Percentiles rank a stretch among this genome's conserved stretches.
Conservation (phyloP, 2,888 invertebrate genomes). For the Eumerus sabulonum region DNA sequence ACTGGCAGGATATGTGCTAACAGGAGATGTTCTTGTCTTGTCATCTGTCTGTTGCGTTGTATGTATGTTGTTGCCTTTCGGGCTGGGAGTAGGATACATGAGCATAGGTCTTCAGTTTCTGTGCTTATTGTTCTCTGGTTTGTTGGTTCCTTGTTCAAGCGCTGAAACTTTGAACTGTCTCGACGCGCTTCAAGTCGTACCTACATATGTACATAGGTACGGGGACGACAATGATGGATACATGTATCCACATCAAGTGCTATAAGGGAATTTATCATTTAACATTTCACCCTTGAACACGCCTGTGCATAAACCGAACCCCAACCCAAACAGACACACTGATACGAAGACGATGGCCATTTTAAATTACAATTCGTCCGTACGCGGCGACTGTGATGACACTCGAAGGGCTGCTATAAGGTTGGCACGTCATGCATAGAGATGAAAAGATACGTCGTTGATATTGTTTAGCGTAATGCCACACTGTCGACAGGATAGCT, state of each 20-base stretch:
- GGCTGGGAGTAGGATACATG: conserved; percentile 12
- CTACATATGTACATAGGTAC: not conserved
- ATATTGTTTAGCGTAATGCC: conserved; percentile 15
- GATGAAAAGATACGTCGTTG: not conserved
- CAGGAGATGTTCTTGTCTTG: conserved; percentile 65
- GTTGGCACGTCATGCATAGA: conserved; percentile 7
- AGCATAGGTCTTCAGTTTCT: conserved; percentile 27
- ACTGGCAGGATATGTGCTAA: conserved; percentile 43
- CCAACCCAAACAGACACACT: not conserved
- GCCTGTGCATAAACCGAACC: not conserved
- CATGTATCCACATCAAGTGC: conserved; percentile 44
- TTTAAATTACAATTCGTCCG: conserved; percentile 49
- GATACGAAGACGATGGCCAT: conserved; percentile 23
- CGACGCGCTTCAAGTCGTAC: not conserved
- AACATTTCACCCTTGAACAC: conserved; percentile 30
- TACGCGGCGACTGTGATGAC: conserved; percentile 26
- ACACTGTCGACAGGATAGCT: no score
- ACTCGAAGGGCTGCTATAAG: conserved; percentile 3
- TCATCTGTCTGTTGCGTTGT: conserved; percentile 57
- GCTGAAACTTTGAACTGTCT: no score
- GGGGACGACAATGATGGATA: conserved; percentile 26
- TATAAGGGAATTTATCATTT: conserved; percentile 56
- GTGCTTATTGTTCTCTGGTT: conserved; percentile 46
- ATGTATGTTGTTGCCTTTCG: conserved; percentile 30
- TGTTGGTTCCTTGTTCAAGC: conserved; percentile 25